These are phyloP conservation scores for Formicarius rufipectus DNA, from an alignment of 2,113 vertebrate species.

Conservation along the genomic window DNA sequence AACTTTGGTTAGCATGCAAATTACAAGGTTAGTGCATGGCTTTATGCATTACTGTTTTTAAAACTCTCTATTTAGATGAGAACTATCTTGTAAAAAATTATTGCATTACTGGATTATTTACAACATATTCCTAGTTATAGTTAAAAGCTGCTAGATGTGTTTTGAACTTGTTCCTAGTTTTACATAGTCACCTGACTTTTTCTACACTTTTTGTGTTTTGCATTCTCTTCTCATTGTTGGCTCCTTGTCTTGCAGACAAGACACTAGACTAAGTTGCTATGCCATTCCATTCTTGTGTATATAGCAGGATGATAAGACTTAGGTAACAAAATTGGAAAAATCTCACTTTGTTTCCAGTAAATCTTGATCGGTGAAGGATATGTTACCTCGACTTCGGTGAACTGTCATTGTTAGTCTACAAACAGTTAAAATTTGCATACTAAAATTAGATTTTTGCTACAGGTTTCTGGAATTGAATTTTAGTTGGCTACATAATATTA, in stretches of 20 bases:
- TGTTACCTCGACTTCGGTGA: neutral
- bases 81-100: neutral
- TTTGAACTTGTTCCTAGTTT: neutral
- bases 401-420: neutral
- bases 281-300: neutral
- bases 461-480: neutral
- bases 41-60: neutral
- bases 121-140: neutral
- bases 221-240: neutral
- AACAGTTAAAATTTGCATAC: neutral
- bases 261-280: neutral
- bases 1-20: neutral
- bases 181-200: neutral
- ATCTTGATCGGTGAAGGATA: neutral
- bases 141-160: neutral
- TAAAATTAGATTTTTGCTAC: neutral
- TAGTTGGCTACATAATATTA: neutral
- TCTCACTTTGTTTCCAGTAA: rapidly evolving
- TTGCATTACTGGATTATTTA: neutral
- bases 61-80: neutral
- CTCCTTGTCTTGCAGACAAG: neutral
- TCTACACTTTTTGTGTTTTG: neutral
- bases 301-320: neutral
- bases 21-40: neutral
- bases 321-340: neutral